Conservation (phyloP, 2,888 invertebrate genomes). For the Stictocephala bisonia region DNA sequence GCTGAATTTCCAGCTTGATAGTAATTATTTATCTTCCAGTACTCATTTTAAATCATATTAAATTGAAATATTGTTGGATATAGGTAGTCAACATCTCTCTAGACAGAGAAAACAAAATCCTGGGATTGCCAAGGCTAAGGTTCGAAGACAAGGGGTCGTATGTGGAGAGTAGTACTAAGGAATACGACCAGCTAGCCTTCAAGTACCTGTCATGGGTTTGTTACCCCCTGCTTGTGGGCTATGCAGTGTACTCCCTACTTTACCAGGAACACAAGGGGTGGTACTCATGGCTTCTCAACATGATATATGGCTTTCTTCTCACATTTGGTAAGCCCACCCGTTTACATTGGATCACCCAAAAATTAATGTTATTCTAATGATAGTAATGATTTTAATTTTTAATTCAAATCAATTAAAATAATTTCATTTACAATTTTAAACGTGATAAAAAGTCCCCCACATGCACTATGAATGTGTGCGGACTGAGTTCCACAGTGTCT, state of each 20-base stretch:
- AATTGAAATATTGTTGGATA: slow-evolving; percentile 11
- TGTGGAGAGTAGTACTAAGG: slow-evolving; percentile 90
- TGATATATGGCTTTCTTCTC: slow-evolving; percentile 97
- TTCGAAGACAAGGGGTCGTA: slow-evolving; percentile 97
- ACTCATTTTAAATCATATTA: background rate
- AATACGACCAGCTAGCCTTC: slow-evolving; percentile 96
- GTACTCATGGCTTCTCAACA: slow-evolving; percentile 97
- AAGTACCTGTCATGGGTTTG: slow-evolving; percentile 96
- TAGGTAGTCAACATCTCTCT: slow-evolving; percentile 84
- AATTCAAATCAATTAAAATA: background rate
- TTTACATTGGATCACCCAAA: slow-evolving; percentile 35
- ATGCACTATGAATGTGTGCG: no score
- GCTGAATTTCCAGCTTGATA: no score
- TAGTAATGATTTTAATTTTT: background rate
- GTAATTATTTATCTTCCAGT: no score
- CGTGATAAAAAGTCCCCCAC: no score
- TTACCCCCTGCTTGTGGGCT: slow-evolving; percentile 93
- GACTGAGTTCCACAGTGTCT: no score
- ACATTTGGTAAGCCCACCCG: slow-evolving; percentile 87
- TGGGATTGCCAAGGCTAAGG: slow-evolving; percentile 80
- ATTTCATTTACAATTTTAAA: no score
- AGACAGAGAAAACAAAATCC: slow-evolving; percentile 76
- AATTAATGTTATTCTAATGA: background rate
- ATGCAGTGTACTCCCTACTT: slow-evolving; percentile 93
- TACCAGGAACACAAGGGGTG: slow-evolving; percentile 99